Conservation (phyloP, 1,140 invertebrate genomes). For the Hycleus phaleratus region DNA sequence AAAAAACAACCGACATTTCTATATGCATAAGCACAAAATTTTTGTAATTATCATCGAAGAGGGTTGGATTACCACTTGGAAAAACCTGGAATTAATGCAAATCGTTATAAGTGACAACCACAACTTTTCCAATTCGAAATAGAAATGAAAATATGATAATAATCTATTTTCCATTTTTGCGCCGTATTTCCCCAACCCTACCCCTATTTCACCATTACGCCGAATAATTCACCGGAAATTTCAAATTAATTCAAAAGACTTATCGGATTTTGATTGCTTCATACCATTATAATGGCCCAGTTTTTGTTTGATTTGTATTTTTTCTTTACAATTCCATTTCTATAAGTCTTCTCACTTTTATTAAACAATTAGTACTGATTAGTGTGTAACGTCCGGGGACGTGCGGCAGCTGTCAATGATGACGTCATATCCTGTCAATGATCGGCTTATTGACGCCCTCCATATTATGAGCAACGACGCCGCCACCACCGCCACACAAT, state of each 20-base stretch:
- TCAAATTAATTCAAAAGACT: slow-evolving; percentile 13
- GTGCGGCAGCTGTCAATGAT: slow-evolving; percentile 30
- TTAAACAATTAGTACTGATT: neutral
- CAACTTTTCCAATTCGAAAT: slow-evolving; percentile 3
- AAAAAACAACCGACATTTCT: no score
- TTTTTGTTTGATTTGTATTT: no score
- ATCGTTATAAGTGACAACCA: slow-evolving; percentile 3
- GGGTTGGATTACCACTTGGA: no score
- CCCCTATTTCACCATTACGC: no score
- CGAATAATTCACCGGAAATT: slow-evolving; percentile 1
- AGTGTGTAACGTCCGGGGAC: neutral
- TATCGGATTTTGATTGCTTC: slow-evolving; percentile 13
- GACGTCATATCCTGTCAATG: slow-evolving; percentile 32
- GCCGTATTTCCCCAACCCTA: no score
- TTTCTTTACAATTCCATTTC: no score
- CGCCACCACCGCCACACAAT: neutral
- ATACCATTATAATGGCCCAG: neutral
- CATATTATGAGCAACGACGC: slow-evolving; percentile 6
- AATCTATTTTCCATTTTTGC: no score
- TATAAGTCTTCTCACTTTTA: no score
- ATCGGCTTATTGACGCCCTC: slow-evolving; percentile 28
- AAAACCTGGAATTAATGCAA: slow-evolving; percentile 1
- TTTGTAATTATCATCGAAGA: no score
- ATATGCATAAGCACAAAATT: no score
- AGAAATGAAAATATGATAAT: slow-evolving; percentile 10